A percentile compares a stretch with the other conserved stretches of the same genome.
Conservation (phyloP, 2,113 vertebrate genomes). For the Hemibagrus wyckioides region DNA sequence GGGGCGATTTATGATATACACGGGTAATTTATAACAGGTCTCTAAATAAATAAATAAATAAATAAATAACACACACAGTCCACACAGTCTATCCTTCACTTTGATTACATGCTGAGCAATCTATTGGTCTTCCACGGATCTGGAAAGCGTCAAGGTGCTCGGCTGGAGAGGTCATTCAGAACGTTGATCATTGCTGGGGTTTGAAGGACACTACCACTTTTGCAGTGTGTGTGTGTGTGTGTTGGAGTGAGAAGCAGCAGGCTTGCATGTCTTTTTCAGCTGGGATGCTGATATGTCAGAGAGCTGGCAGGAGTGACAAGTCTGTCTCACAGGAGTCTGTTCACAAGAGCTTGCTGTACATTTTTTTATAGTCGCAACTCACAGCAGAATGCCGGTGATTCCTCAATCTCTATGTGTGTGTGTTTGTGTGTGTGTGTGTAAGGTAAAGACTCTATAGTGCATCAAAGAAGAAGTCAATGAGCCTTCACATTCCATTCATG, state of each 20-base stretch:
- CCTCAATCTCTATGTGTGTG: not conserved
- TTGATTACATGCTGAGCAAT: slow-evolving; percentile 25
- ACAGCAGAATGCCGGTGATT: slow-evolving; percentile 34
- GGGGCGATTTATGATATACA: slow-evolving; percentile 22
- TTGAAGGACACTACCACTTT: slow-evolving; percentile 46
- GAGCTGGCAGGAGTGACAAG: slow-evolving; percentile 46
- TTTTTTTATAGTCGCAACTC: slow-evolving; percentile 45
- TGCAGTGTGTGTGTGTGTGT: slow-evolving; percentile 20
- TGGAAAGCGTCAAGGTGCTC: slow-evolving; percentile 18
- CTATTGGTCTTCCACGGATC: slow-evolving; percentile 39
- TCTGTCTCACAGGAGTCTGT: slow-evolving; percentile 50
- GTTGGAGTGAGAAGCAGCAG: slow-evolving; percentile 19
- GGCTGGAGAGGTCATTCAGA: slow-evolving; percentile 41
- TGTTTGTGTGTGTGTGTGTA: not conserved
- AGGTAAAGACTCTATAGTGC: slow-evolving; percentile 14
- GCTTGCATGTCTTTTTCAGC: slow-evolving; percentile 12
- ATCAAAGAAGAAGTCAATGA: slow-evolving; percentile 37
- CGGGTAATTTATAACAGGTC: slow-evolving; percentile 22
- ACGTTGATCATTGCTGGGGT: slow-evolving; percentile 41
- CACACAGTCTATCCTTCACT: slow-evolving; percentile 34
- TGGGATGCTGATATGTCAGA: slow-evolving; percentile 48
- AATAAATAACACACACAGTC: not conserved
- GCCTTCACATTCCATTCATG: slow-evolving; percentile 32
- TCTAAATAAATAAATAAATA: slow-evolving; percentile 6
- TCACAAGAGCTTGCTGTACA: slow-evolving; percentile 39